Evolutionary conservation across 2,888 invertebrate genomes (phyloP).

Genomic region (Thereva nobilitata): DNA sequence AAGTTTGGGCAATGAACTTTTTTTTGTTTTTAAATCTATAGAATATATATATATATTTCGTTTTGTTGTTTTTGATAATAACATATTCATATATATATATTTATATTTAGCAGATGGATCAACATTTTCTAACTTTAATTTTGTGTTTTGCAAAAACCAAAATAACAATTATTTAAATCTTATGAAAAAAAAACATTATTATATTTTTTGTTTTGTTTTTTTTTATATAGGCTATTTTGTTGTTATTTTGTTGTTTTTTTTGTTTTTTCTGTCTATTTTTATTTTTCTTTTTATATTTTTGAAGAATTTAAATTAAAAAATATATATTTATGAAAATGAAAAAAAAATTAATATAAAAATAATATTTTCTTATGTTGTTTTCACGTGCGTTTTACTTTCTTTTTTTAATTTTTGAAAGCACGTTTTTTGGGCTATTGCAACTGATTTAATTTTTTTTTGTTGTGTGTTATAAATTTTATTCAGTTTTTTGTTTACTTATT

Average conservation of each 20-base stretch:
- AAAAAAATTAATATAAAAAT: neutral
- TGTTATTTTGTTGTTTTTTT: neutral
- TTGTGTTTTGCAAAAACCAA: no score
- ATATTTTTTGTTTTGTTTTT: neutral
- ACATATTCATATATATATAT: no score
- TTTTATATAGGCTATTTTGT: neutral
- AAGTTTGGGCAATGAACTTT: no score
- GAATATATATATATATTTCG: no score
- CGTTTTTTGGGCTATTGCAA: constrained; percentile 40
- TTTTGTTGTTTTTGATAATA: no score
- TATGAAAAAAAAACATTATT: no score
- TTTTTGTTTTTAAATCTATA: no score
- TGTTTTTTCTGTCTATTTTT: neutral
- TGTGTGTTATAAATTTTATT: constrained; percentile 1
- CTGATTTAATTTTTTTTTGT: constrained; percentile 33
- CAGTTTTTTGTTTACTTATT: constrained; percentile 12
- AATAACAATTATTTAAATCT: no score
- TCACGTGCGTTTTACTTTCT: neutral
- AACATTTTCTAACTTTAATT: no score
- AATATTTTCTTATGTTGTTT: neutral
- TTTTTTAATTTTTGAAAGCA: constrained; percentile 15
- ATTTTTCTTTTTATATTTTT: neutral
- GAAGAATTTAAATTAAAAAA: neutral
- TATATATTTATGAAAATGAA: neutral
- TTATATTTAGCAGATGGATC: no score